Evolutionary conservation across 2,888 invertebrate genomes (phyloP), one percentile per base, ranked within the genome.

Genomic region (Agrenia bidenticulata): DNA sequence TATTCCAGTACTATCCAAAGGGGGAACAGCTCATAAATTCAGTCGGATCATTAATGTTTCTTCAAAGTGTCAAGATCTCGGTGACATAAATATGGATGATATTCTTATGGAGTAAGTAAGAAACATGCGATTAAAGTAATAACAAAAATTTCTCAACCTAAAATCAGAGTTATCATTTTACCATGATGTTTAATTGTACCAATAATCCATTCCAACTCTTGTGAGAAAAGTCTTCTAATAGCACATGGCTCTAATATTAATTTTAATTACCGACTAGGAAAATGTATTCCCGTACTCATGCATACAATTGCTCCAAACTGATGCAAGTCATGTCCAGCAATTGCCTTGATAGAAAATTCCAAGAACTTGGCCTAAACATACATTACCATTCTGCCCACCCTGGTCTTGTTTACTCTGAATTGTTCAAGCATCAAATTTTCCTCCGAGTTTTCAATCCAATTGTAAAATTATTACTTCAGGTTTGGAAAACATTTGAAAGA

Each of bases 31-130:
- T 62, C 77, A 81, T 0, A 82, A 82, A 32, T 82, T 81, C 64
- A 83, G 90, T 0, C 84, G 95, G 77, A 85, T 96, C 57, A 86
- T 96, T 0, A 95, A 93, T 81, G 89, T 95, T 0, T 87, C 92
- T 0, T 94, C 94, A 0, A 88, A 89, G 78, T 92, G 89, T 0
- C 90, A 94, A 79, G 81, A 85, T 64, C 83, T 87, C 21, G 90
- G 90, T 5, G 82, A 84, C 67, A 87, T 92, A 63, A 85, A 89
- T 79, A 91, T 91, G 78, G 84, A 87, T 1, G 89, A 92, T 77
- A 86, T 92, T 56, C 89, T 90, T 77, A 77, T 78, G 73, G 11
- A 11, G 32, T 32, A 7, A 79, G 80, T 78, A 21, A 45, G 64
- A 42, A 42, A 15, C 9, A 37, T 32, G 5, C 11, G 11, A 7